phyloP scores from a whole-genome alignment of 2,113 vertebrate genomes.

The Deroptyus accipitrinus region DNA sequence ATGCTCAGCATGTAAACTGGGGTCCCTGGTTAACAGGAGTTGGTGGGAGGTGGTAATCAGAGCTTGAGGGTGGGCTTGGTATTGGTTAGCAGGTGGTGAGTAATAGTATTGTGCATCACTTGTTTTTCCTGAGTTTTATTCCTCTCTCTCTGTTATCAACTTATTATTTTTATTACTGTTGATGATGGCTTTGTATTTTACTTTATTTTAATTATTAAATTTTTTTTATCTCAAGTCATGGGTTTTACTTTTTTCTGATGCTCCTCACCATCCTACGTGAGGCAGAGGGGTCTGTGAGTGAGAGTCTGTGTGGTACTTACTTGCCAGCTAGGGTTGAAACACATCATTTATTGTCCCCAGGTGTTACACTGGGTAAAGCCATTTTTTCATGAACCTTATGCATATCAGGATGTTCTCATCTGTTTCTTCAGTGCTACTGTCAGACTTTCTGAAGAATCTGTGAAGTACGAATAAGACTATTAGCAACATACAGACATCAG shows the following conservation, averaged over 20 bases:
- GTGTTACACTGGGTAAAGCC: not conserved
- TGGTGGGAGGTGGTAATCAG: not conserved
- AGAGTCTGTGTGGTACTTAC: not conserved
- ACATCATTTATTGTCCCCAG: not conserved
- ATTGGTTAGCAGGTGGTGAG: not conserved
- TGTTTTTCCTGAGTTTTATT: not conserved
- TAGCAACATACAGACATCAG: not conserved
- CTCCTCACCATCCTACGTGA: not conserved
- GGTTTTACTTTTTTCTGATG: not conserved
- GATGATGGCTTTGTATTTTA: not conserved
- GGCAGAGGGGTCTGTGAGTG: not conserved
- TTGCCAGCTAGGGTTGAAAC: not conserved
- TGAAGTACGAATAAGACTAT: not conserved
- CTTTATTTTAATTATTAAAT: not conserved
- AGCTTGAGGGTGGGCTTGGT: not conserved
- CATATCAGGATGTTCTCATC: not conserved
- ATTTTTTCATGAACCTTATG: not conserved
- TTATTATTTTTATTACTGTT: not conserved
- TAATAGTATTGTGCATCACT: not conserved
- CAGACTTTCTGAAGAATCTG: not conserved
- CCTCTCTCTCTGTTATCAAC: not conserved
- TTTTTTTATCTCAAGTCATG: not conserved
- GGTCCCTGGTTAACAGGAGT: not conserved
- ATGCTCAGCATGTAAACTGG: not conserved
- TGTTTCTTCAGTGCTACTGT: not conserved